Base-by-base conservation (phyloP, 2,888 invertebrate genomes). In the Drosophila aldrichi region DNA sequence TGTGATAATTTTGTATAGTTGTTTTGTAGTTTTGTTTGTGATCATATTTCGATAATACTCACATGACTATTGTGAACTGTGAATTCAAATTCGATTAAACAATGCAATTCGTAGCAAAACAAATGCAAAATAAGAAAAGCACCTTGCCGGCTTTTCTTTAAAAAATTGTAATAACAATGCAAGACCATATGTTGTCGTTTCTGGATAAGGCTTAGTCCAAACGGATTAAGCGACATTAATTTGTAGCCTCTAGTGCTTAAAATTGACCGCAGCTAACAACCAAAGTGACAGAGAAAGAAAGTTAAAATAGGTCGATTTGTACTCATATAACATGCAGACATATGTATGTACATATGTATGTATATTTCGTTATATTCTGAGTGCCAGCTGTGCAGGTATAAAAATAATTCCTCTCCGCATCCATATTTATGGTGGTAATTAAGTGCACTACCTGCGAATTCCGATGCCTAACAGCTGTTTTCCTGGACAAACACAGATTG, bases 381-480 rank as follows among this genome's bases (percentile, higher is more conserved):
- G 38, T 20, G 16, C 9, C 29, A 29, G 48, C 10, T 48, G 46
- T 36, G n/a, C 36, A 65, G 66, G 51, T 44, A 65, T 22, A 34
- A 8, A 9, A 32, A 18, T 20, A 16, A 25, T 29, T 61, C 18
- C 38, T 29, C 16, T n/a, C 18, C 12, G 16, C 29, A 20, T n/a
- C n/a, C n/a, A n/a, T 16, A 34, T 43, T 43, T 66, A 56, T 66
- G 40, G 14, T 2, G 18, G 52, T 43, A 38, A 46, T 71, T 66
- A 61, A 62, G 18, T 55, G 14, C n/a, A 38, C 43, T 71, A 43
- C 52, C 40, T 61, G 29, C 1, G 51, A 72, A 68, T 10, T 32
- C 8, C 12, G 14, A 18, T 20, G 18, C 43, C 34, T 18, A 63
- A 62, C 75, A 75, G 75, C 75, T 78, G 78, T 62, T n/a, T 48